A percentile compares a stretch with the other conserved stretches of the same genome.
These are phyloP conservation scores for Amphiura filiformis DNA, from an alignment of 35 echinoderm and acorn worm species.

Conservation along the genomic window DNA sequence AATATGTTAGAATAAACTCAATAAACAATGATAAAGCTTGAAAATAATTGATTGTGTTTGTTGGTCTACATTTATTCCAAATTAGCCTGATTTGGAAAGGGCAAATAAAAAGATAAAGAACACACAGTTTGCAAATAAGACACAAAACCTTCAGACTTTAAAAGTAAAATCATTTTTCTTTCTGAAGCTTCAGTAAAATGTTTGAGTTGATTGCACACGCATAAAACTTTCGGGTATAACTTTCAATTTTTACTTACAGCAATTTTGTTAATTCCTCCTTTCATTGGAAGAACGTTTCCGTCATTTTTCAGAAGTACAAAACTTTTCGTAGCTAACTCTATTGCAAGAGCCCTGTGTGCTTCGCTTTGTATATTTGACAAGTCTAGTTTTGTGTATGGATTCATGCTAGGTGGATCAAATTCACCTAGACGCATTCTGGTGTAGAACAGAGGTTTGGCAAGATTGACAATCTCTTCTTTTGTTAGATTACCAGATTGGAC, in stretches of 20 bases:
- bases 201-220: no score
- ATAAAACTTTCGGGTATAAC: no score
- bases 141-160: no score
- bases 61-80: no score
- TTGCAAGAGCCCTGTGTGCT: conserved; percentile 57
- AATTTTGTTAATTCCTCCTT: conserved; percentile 39
- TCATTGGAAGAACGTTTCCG: conserved; percentile 50
- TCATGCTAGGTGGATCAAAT: conserved; percentile 85
- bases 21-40: no score
- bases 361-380: conserved; percentile 40
- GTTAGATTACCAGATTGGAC: conserved; percentile 58
- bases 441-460: conserved; percentile 79
- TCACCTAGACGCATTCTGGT: conserved; percentile 88
- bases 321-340: conserved; percentile 64
- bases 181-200: not conserved
- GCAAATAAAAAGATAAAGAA: no score
- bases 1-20: not conserved
- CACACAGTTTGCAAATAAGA: no score
- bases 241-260: conserved; percentile 80
- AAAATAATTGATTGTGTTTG: no score
- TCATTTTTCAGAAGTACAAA: conserved; percentile 96
- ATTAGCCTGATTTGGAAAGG: no score
- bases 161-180: no score
- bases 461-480: conserved; percentile 12
- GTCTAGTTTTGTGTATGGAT: conserved; percentile 67